Conservation (phyloP, 2,888 invertebrate species). For the Epirrhoe alternata region DNA sequence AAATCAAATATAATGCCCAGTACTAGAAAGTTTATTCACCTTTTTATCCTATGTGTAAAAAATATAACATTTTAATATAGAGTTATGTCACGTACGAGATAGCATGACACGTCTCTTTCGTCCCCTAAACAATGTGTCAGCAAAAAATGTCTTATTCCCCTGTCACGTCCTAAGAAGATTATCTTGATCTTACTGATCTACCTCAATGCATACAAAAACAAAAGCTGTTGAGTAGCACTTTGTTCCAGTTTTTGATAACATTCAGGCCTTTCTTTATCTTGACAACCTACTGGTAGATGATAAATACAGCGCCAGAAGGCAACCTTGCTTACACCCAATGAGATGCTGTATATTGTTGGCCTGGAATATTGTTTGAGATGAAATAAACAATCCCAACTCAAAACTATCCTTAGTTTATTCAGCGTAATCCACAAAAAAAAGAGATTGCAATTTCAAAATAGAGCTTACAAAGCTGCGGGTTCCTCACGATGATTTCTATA, state of each 20-base stretch:
- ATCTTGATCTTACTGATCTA: constrained; percentile 66
- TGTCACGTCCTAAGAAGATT: constrained; percentile 74
- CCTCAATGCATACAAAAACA: constrained; percentile 65
- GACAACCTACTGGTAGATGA: too few species aligned
- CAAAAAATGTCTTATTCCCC: constrained; percentile 67
- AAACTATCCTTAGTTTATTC: too few species aligned
- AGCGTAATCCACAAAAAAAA: too few species aligned
- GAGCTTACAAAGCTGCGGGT: too few species aligned
- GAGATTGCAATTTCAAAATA: too few species aligned
- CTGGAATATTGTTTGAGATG: too few species aligned
- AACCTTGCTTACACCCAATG: too few species aligned
- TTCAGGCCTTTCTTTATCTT: not conserved
- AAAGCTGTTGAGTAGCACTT: constrained; percentile 49
- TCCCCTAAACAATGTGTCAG: constrained; percentile 74
- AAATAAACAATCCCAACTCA: too few species aligned
- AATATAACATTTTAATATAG: constrained; percentile 28
- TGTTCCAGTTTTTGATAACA: not conserved
- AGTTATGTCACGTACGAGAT: constrained; percentile 49
- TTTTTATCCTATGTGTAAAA: constrained; percentile 18
- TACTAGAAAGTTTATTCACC: constrained; percentile 18
- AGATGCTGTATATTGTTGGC: too few species aligned
- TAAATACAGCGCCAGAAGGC: too few species aligned
- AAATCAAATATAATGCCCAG: constrained; percentile 8
- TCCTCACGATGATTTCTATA: too few species aligned
- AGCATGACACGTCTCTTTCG: constrained; percentile 51